A percentile compares a stretch with the other conserved stretches of the same genome.
These are phyloP conservation scores for Labeo calbasu DNA, from an alignment of 2,797 vertebrate genomes.

Conservation along the genomic window DNA sequence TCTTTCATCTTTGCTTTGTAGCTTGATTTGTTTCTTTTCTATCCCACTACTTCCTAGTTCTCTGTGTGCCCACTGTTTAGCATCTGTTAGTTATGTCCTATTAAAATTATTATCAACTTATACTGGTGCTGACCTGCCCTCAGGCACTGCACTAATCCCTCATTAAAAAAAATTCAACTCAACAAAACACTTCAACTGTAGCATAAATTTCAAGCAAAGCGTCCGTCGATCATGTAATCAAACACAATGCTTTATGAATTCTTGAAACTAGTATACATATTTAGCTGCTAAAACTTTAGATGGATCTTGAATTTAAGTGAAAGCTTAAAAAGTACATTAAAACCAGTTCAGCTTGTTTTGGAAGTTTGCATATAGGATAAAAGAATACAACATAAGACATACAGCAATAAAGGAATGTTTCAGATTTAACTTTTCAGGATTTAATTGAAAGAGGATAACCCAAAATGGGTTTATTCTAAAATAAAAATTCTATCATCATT, in stretches of 20 bases:
- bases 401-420: neutral
- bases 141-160: neutral
- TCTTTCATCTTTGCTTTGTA: neutral
- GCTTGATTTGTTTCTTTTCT: neutral
- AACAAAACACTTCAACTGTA: neutral
- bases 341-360: neutral
- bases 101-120: conserved; percentile 50
- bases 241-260: neutral
- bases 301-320: neutral
- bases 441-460: no score
- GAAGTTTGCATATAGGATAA: neutral
- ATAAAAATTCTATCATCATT: neutral
- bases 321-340: no score
- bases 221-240: neutral
- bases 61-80: neutral
- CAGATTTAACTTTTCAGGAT: neutral
- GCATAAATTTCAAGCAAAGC: neutral
- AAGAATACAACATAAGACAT: neutral
- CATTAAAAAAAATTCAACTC: no score
- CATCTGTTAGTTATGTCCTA: conserved; percentile 5
- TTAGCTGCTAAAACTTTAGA: neutral
- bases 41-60: neutral
- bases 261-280: no score
- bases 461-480: no score
- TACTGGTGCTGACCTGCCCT: conserved; percentile 63